Conservation (phyloP, 2,888 invertebrate genomes). For the Hirtodrosophila cameraria region DNA sequence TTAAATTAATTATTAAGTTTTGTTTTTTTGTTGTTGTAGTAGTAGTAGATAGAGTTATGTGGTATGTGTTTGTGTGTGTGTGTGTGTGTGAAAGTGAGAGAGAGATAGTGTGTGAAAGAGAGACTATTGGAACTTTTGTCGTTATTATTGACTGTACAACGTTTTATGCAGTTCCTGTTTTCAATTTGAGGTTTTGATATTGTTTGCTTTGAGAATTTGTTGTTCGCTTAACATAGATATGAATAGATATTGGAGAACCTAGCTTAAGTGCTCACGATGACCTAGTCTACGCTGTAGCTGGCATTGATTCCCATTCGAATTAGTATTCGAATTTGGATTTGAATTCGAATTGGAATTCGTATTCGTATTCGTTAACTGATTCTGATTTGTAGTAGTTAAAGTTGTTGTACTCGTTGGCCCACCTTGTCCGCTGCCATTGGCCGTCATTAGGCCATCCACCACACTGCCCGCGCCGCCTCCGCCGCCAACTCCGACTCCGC, state of each 20-base stretch:
- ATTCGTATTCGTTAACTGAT: slow-evolving; percentile 30
- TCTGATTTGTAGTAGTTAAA: slow-evolving; percentile 34
- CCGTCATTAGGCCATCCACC: slow-evolving; percentile 66
- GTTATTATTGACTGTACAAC: slow-evolving; percentile 6
- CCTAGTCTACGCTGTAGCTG: slow-evolving; percentile 89
- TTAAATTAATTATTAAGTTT: slow-evolving; percentile 79
- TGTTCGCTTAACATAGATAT: slow-evolving; percentile 1
- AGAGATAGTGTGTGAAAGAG: slow-evolving; percentile 17
- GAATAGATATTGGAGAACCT: slow-evolving; percentile 40
- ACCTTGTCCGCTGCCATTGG: slow-evolving; percentile 83
- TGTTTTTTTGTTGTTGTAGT: slow-evolving; percentile 18
- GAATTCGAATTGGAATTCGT: slow-evolving; percentile 56
- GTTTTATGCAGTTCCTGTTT: slow-evolving; percentile 3
- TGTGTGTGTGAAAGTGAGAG: slow-evolving; percentile 2
- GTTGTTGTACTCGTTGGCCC: slow-evolving; percentile 84
- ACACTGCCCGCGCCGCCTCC: slow-evolving; percentile 62
- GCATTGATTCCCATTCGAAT: slow-evolving; percentile 67
- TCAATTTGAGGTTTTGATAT: slow-evolving; percentile 16
- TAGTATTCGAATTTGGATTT: slow-evolving; percentile 43
- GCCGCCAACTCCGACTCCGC: slow-evolving; percentile 45
- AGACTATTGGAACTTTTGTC: slow-evolving; percentile 2
- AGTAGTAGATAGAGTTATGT: slow-evolving; percentile 25
- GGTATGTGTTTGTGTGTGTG: slow-evolving; percentile 12
- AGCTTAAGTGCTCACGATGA: slow-evolving; percentile 85
- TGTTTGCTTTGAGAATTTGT: slow-evolving; percentile 24